Evolutionary conservation across 2,113 vertebrate genomes (phyloP).

Genomic region (Pseudopodoces humilis): DNA sequence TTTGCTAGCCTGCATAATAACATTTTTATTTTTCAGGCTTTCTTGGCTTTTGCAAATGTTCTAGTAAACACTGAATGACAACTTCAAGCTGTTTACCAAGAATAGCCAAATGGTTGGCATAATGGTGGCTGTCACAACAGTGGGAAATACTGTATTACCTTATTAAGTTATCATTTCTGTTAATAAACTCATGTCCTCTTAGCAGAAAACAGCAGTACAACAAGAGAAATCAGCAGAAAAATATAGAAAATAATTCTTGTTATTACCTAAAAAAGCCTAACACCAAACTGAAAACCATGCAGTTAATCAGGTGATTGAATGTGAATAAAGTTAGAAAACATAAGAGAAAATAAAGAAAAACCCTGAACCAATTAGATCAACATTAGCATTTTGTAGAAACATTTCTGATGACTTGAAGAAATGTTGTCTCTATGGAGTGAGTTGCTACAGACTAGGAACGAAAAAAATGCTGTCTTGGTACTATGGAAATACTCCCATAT

Average conservation of each 20-base stretch:
- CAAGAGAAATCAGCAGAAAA: neutral
- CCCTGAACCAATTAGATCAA: neutral
- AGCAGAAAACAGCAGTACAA: neutral
- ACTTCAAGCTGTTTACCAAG: slow-evolving; percentile 57
- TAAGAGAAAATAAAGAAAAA: neutral
- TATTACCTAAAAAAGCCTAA: neutral
- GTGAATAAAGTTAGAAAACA: neutral
- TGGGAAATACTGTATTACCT: slow-evolving; percentile 16
- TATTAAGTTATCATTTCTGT: slow-evolving; percentile 52
- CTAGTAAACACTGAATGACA: slow-evolving; percentile 30
- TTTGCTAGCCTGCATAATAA: neutral
- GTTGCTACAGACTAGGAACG: neutral
- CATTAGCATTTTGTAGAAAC: neutral
- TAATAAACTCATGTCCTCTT: slow-evolving; percentile 16
- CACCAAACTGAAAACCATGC: neutral
- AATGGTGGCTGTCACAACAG: slow-evolving; percentile 53
- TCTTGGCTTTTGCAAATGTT: slow-evolving; percentile 41
- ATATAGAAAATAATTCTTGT: neutral
- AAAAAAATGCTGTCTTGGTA: neutral
- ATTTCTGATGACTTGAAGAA: slow-evolving; percentile 7
- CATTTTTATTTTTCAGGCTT: neutral
- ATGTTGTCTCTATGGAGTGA: neutral
- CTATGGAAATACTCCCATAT: neutral
- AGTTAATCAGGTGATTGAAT: neutral
- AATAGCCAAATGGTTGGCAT: slow-evolving; percentile 50